Conservation (phyloP, 2,888 invertebrate genomes). For the Epicampocera succincta region DNA sequence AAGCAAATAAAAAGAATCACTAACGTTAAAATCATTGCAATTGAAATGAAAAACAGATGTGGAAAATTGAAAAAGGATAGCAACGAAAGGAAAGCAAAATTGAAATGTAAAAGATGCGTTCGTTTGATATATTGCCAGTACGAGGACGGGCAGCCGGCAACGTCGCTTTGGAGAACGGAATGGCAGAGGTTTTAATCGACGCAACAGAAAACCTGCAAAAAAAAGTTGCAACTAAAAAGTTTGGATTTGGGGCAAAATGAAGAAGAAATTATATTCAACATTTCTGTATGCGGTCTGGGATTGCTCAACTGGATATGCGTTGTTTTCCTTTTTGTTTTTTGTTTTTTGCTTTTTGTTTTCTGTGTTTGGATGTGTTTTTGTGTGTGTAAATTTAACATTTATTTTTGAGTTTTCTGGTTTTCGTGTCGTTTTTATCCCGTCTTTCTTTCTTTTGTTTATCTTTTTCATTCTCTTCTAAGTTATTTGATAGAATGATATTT, state of each 20-base stretch:
- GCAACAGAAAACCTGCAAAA: constrained; percentile 41
- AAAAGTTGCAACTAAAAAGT: constrained; percentile 25
- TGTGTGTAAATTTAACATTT: constrained; percentile 51
- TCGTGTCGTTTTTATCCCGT: constrained; percentile 32
- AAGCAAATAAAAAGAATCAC: background rate
- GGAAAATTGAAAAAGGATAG: constrained; percentile 6
- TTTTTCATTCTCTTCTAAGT: constrained; percentile 31
- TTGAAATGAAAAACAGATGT: constrained; percentile 11
- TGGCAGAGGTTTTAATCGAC: constrained; percentile 2
- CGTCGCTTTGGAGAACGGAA: background rate
- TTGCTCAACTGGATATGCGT: background rate
- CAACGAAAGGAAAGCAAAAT: background rate
- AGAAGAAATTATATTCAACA: constrained; percentile 4
- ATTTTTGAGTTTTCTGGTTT: constrained; percentile 44
- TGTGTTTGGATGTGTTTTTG: constrained; percentile 19
- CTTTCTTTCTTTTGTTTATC: constrained; percentile 26
- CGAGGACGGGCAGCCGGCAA: background rate
- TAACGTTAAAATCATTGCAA: constrained; percentile 6
- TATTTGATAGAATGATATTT: constrained; percentile 57
- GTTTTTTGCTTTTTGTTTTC: too few species aligned
- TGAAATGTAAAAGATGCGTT: constrained; percentile 47
- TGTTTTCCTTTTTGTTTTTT: too few species aligned
- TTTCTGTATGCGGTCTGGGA: constrained; percentile 17
- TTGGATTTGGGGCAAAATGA: background rate
- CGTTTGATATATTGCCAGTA: constrained; percentile 43